Evolutionary conservation across 2,888 invertebrate species (phyloP), one percentile per base, ranked within the genome.

Genomic region (Caenorhabditis doughertyi): DNA sequence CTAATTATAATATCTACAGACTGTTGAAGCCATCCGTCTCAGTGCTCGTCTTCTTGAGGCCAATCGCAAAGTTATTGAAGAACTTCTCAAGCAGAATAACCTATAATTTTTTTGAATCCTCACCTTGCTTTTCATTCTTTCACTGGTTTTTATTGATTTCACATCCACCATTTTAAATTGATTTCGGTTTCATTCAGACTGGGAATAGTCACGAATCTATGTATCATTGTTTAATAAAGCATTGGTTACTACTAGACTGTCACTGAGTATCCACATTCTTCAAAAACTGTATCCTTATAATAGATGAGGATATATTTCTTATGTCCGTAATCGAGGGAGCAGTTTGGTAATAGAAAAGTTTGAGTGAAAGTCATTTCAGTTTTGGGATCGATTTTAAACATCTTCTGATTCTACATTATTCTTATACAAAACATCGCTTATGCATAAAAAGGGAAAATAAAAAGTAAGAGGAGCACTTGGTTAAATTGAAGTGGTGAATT

Each of bases 21-120:
- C 83, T 13, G 83, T 83, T 25, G 89, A 89, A 65, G 65, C 73
- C 3, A 87, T 89, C 56, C 84, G 83, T 21, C 71, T 88, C 27
- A 84, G 76, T 55, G 81, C 83, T 9, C 76, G 81, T 39, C 82
- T 89, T 29, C 73, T 86, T 11, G 80, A 86, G 44, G n/a, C 55
- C 25, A 83, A 85, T 65, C 81, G 79, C 18, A 27, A 83, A 47
- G 39, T 80, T 5, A 81, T 87, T 32, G 84, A 83, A 44, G 44
- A 73, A 7, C 84, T 83, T 68, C 70, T 87, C 81, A 74, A 83
- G 42, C 56, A 79, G 29, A 56, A 60, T 49, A 71, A 71, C 18
- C n/a, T 83, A 8, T 79, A 80, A 70, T 51, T 72, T 49, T 60
- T 49, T 62, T 47, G 16, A 35, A 32, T 23, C 44, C 49, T 0